Base-by-base conservation (phyloP, 2,113 vertebrate species). In the Pyrgilauda ruficollis region DNA sequence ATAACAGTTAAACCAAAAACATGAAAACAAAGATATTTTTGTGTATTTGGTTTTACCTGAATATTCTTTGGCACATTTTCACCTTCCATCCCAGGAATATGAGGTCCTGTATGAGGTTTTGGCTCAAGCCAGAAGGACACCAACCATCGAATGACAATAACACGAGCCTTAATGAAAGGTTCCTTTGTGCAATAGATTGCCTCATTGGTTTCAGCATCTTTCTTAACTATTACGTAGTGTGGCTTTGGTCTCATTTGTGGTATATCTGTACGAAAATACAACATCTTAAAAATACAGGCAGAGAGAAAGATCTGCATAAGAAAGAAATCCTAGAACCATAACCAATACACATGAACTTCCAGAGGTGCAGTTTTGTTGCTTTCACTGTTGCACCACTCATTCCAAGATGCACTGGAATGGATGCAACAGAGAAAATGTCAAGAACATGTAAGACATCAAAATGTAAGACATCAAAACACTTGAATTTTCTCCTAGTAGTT, bases 51-150 rank as follows among this genome's bases (percentile, higher is more conserved):
- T 63, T 76, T 82, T 98, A 99, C 99, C 99, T 99, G 99, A 97
- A 99, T 99, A 97, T 99, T 99, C 98, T 99, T 99, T 98, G 99
- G 99, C 96, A 99, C 98, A 55, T 97, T 98, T 98, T 99, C 99
- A 94, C 99, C 99, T 97, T 99, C 99, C 90, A 99, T 98, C 90
- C 99, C 99, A 95, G 99, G 99, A 98, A 99, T 99, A 92, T 98
- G 98, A 94, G 98, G 98, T 58, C 98, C 98, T 67, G 98, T 96
- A 96, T 98, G 99, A 72, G 99, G 98, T 97, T 99, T 98, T 84
- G 99, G 98, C 96, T 99, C 99, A 66, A 99, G 98, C 99, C 99
- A 99, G 98, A 99, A 99, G 97, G 99, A 99, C 87, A 99, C 99
- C 95, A 99, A 98, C 99, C 99, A 99, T 93, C 99, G 98, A 97